Conservation (phyloP, 2,113 vertebrate species). For the Illadopsis cleaveri region DNA sequence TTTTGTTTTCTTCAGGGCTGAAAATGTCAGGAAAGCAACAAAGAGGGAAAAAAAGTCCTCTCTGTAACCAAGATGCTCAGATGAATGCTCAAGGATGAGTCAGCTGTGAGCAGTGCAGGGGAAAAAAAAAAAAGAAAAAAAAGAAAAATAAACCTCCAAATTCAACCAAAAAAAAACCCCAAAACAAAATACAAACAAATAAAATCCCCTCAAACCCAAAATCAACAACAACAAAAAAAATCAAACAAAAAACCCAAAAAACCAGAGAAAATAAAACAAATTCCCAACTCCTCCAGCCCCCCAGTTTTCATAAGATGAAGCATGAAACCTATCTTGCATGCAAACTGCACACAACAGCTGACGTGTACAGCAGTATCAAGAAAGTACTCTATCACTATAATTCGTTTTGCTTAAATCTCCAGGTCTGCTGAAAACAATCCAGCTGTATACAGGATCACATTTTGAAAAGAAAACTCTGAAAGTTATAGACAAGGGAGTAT, state of each 20-base stretch:
- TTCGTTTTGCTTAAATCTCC: not conserved
- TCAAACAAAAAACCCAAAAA: no score
- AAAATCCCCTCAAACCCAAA: not conserved
- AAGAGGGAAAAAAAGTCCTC: not conserved
- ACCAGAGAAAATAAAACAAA: not conserved
- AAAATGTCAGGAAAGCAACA: constrained; percentile 18
- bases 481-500: not conserved
- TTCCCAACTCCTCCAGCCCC: fast-evolving
- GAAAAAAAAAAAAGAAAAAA: no score
- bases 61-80: constrained; percentile 8
- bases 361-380: not conserved
- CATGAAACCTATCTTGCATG: not conserved
- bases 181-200: not conserved
- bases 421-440: not conserved
- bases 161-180: not conserved
- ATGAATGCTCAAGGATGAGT: constrained; percentile 31
- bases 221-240: not conserved
- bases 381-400: not conserved
- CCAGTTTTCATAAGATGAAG: not conserved
- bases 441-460: not conserved
- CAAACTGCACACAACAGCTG: not conserved
- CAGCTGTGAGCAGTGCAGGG: not conserved
- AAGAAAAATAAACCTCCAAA: no score
- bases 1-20: constrained; percentile 37
- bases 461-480: not conserved